Conservation (phyloP, 2,113 vertebrate species). For the Ochotona princeps region DNA sequence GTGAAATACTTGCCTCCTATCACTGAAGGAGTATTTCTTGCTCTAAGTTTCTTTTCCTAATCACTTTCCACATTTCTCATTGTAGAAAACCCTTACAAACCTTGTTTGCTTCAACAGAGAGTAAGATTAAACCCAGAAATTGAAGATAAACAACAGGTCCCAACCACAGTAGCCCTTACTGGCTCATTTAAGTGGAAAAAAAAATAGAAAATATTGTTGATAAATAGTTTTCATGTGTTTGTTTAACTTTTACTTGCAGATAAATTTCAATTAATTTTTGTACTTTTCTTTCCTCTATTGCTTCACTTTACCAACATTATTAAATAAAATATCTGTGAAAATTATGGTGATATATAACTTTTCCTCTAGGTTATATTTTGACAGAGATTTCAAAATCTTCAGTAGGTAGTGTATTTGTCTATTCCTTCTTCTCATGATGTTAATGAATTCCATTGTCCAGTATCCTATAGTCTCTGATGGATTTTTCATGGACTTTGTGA, state of each 20-base stretch:
- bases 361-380: neutral
- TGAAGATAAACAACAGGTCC: neutral
- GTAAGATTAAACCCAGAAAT: neutral
- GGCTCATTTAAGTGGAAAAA: neutral
- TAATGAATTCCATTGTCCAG: neutral
- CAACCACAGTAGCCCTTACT: neutral
- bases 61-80: neutral
- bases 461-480: neutral
- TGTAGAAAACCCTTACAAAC: neutral
- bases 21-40: neutral
- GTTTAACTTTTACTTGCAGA: neutral
- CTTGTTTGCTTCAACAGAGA: neutral
- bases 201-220: slow-evolving; percentile 4
- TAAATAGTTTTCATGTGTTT: neutral
- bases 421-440: neutral
- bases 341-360: neutral
- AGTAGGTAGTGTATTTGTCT: neutral
- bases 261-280: neutral
- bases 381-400: neutral
- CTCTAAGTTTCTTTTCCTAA: neutral
- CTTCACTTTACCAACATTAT: neutral
- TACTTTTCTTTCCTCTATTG: neutral
- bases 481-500: neutral
- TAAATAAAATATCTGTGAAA: neutral
- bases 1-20: neutral